These are phyloP conservation scores for Hydropsyche tenuis DNA, from an alignment of 1,140 invertebrate species.

Conservation along the genomic window DNA sequence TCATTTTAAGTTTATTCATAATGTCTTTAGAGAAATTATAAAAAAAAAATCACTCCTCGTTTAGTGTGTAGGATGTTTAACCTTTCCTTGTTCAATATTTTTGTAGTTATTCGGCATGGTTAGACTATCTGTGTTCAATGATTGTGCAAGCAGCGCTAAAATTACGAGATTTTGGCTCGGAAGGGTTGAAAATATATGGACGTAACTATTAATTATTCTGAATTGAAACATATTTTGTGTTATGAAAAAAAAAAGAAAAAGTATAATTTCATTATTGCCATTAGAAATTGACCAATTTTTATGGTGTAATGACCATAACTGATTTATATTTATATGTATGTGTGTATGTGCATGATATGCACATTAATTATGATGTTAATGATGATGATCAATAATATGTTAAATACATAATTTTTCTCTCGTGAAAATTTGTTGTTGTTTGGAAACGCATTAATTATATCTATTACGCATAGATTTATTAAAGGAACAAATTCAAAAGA, in stretches of 20 bases:
- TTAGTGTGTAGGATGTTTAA: too few relatives aligned
- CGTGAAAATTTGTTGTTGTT: too few relatives aligned
- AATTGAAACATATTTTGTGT: background rate
- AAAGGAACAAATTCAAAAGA: slow-evolving; percentile 26
- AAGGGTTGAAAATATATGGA: too few relatives aligned
- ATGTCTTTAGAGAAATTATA: too few relatives aligned
- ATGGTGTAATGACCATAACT: slow-evolving; percentile 28
- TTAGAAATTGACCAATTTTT: slow-evolving; percentile 49
- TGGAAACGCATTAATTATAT: too few relatives aligned
- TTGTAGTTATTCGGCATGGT: too few relatives aligned
- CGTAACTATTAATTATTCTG: too few relatives aligned
- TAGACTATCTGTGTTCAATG: too few relatives aligned
- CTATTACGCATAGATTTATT: background rate
- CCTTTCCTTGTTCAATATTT: too few relatives aligned
- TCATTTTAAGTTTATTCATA: background rate
- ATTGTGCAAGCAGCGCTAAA: too few relatives aligned
- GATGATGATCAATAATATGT: background rate
- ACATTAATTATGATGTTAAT: slow-evolving; percentile 33
- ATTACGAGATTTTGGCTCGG: too few relatives aligned
- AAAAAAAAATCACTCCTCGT: background rate
- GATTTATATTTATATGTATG: slow-evolving; percentile 32
- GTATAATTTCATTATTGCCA: slow-evolving; percentile 11
- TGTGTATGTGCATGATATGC: slow-evolving; percentile 22
- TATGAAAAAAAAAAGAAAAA: background rate
- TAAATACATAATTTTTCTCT: background rate